Evolutionary conservation across 2,888 invertebrate genomes (phyloP), one percentile per base, ranked within the genome.

Genomic region (Phaonia tiefii): DNA sequence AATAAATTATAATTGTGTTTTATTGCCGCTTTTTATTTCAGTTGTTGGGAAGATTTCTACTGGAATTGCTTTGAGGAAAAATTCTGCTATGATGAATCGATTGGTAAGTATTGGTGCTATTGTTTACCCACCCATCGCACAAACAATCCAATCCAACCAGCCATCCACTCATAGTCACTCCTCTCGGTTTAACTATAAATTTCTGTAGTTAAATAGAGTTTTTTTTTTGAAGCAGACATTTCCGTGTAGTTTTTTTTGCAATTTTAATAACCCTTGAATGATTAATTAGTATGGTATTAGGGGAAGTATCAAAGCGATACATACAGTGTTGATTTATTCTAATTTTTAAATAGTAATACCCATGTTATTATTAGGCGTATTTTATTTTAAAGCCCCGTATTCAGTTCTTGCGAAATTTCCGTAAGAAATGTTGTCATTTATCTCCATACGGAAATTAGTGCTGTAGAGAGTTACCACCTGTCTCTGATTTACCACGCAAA

Each of bases 11-110:
- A 31, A 31, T 31, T 31, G 8, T 5, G 3, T 31, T 31, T 31
- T 31, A 5, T 31, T 31, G 31, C 31, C 31, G 3, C 31, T 31
- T 65, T 44, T 67, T 31, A 58, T 75, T 70, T 75, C 76, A 95
- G 95, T 87, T 95, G 94, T 87, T 91, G 93, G 90, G 95, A 95
- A 91, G 92, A 93, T 84, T 92, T 93, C 89, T 95, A 94, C 90
- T 95, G 95, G 95, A 93, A 93, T 86, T 93, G 94, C 87, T 93
- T 94, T 86, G 95, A 95, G 87, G 94, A 95, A 89, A 92, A 92
- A 84, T 95, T 94, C 89, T 95, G 95, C 87, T 95, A 94, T 89
- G 95, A 95, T 89, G 93, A 94, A 90, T 93, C 93, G 87, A 95
- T 95, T 83, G 95, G 91, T 91, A 83, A 89, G 88, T 86, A 66